phyloP scores from a whole-genome alignment of 2,113 vertebrate species.

The Ciconia boyciana region DNA sequence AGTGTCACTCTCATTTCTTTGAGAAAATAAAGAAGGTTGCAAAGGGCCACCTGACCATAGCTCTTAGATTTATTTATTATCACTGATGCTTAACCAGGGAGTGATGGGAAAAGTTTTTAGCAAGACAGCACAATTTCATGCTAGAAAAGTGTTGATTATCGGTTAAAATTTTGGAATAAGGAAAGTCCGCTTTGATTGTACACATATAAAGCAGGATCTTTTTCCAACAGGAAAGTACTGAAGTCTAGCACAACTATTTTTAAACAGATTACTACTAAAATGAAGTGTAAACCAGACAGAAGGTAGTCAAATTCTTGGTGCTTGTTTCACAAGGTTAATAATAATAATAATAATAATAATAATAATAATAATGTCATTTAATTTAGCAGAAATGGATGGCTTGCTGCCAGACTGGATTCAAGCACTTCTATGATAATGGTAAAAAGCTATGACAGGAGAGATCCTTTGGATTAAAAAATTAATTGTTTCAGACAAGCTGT shows the following conservation, averaged over 20 bases:
- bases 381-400: not conserved
- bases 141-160: not conserved
- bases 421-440: not conserved
- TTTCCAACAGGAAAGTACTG: not conserved
- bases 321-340: not conserved
- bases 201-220: not conserved
- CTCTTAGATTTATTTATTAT: not conserved
- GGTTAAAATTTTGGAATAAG: not conserved
- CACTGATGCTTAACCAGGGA: not conserved
- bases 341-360: not conserved
- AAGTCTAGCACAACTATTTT: not conserved
- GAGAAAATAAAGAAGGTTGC: not conserved
- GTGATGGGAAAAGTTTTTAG: not conserved
- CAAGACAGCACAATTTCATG: not conserved
- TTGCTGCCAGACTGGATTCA: constrained; percentile 26
- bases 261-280: not conserved
- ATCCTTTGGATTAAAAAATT: constrained; percentile 36
- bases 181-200: not conserved
- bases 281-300: not conserved
- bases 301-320: not conserved
- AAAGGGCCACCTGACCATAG: not conserved
- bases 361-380: not conserved
- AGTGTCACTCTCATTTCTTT: not conserved
- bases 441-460: constrained; percentile 46
- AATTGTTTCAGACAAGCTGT: constrained; percentile 65